These are phyloP conservation scores for Scotopteryx bipunctaria DNA, from an alignment of 2,888 invertebrate genomes.

Conservation along the genomic window DNA sequence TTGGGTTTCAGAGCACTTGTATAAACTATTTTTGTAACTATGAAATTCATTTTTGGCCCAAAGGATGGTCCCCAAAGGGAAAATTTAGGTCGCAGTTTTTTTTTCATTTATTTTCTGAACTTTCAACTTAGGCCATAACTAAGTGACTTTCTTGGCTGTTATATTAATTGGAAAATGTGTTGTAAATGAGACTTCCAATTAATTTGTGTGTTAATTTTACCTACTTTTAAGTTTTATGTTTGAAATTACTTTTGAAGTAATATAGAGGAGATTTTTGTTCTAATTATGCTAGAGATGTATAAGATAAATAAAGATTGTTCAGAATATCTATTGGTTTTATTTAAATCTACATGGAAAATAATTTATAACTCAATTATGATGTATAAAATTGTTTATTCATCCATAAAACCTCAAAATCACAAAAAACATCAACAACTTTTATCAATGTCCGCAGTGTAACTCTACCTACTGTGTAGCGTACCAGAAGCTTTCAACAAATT, in stretches of 20 bases:
- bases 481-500: not conserved
- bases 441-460: conserved; percentile 4
- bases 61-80: not conserved
- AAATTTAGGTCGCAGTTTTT: not conserved
- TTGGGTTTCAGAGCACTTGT: conserved; percentile 24
- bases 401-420: conserved; percentile 15
- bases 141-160: conserved; percentile 29
- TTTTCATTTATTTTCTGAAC: conserved; percentile 6
- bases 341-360: not conserved
- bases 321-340: conserved; percentile 36
- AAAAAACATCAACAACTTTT: conserved; percentile 12
- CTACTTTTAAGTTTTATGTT: conserved; percentile 60
- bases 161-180: conserved; percentile 44
- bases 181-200: conserved; percentile 52
- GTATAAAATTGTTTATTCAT: conserved; percentile 27
- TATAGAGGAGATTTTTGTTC: conserved; percentile 61
- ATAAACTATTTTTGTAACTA: conserved; percentile 8
- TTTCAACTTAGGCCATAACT: conserved; percentile 21
- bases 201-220: conserved; percentile 29
- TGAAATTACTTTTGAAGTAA: conserved; percentile 73
- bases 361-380: not conserved
- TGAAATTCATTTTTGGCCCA: conserved; percentile 7
- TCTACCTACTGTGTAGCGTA: not conserved
- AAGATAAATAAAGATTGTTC: conserved; percentile 70
- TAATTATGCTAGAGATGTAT: conserved; percentile 68